These are phyloP conservation scores for Loris lydekkerianus DNA, from an alignment of 2,797 vertebrate species.

Conservation along the genomic window DNA sequence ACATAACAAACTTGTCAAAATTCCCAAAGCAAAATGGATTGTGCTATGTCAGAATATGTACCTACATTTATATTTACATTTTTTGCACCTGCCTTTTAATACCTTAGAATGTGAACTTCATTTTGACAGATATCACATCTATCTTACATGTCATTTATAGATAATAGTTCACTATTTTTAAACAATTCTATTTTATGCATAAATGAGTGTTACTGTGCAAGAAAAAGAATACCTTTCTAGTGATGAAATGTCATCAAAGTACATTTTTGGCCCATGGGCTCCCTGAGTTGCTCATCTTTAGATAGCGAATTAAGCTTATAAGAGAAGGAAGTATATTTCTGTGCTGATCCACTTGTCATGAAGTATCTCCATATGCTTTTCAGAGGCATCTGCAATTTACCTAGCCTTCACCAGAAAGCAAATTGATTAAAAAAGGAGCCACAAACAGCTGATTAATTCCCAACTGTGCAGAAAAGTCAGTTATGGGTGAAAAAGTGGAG, in stretches of 20 bases:
- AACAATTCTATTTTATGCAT: slow-evolving; percentile 18
- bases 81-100: background rate
- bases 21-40: slow-evolving; percentile 20
- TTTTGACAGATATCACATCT: background rate
- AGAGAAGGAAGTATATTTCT: background rate
- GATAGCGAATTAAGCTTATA: background rate
- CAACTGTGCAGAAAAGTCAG: slow-evolving; percentile 4
- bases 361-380: background rate
- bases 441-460: background rate
- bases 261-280: background rate
- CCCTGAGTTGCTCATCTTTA: background rate
- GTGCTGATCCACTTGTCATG: background rate
- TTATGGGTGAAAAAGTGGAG: slow-evolving; percentile 8
- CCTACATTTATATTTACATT: background rate
- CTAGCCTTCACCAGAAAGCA: slow-evolving; percentile 49
- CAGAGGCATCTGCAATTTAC: background rate
- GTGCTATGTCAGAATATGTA: background rate
- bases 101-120: background rate
- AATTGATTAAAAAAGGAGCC: slow-evolving; percentile 8
- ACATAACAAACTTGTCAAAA: slow-evolving; percentile 74
- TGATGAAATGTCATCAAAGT: background rate
- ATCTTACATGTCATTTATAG: background rate
- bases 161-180: slow-evolving; percentile 12
- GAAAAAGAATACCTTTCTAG: background rate
- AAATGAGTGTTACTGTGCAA: background rate